phyloP scores from a whole-genome alignment of 2,113 vertebrate genomes.

The Ariopsis seemanni region DNA sequence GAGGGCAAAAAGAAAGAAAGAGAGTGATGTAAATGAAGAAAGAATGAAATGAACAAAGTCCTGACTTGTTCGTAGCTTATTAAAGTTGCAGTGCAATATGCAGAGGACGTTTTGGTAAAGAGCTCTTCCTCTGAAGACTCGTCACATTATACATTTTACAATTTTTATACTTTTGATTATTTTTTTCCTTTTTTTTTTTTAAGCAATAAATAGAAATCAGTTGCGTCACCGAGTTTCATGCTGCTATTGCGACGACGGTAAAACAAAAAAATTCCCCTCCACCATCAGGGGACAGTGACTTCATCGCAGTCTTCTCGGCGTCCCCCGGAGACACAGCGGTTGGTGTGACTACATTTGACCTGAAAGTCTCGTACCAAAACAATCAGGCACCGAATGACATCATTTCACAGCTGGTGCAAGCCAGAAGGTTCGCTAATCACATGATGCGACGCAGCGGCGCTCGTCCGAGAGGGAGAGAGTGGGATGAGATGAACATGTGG shows the following conservation, averaged over 20 bases:
- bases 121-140: constrained; percentile 27
- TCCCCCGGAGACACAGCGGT: constrained; percentile 38
- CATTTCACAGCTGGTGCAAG: constrained; percentile 25
- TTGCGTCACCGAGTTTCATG: constrained; percentile 20
- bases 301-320: constrained; percentile 63
- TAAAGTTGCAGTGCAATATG: constrained; percentile 62
- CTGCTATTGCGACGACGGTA: constrained; percentile 50
- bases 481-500: constrained; percentile 7
- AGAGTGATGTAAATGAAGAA: neutral
- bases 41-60: neutral
- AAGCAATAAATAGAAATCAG: constrained; percentile 19
- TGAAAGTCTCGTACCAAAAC: constrained; percentile 41
- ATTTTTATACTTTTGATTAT: constrained; percentile 9
- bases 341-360: constrained; percentile 44
- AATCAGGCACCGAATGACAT: constrained; percentile 35
- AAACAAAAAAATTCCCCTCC: constrained; percentile 59
- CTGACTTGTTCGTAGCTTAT: constrained; percentile 42
- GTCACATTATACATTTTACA: neutral
- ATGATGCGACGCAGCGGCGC: neutral
- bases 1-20: neutral
- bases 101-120: constrained; percentile 54
- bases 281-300: constrained; percentile 72
- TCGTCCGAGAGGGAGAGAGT: constrained; percentile 1
- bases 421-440: neutral
- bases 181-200: neutral